Evolutionary conservation across 2,797 vertebrate species (phyloP), one percentile per base, ranked within the genome.

Genomic region (Anolis apletophallus): DNA sequence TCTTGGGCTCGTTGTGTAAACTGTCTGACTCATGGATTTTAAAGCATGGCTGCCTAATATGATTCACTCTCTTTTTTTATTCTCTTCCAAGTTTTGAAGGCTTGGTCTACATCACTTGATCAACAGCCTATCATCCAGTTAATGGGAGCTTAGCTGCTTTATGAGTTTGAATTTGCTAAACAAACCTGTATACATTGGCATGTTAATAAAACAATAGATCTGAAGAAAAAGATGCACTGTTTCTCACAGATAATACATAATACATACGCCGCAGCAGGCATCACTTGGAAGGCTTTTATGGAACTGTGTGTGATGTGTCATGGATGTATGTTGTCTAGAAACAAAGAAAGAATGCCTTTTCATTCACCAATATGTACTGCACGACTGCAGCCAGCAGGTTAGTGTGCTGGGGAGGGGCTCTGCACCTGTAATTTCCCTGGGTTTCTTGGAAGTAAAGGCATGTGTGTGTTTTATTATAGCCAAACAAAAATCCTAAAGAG

Each of bases 381-480:
- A 78, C n/a, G 32, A 83, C 46, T 29, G 16, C 16, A 59, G 40
- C 40, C 21, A 54, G 14, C 21, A 71, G 7, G 36, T 34, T 78
- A 59, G 54, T 32, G 7, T 71, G 9, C 29, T 71, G 46, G 29
- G 17, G 6, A 0, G 17, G n/a, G 12, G 23, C 12, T 77, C 34
- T 29, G 8, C n/a, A 21, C 23, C 5, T 36, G 17, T 68, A 71
- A 34, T 13, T 52, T 21, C 10, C n/a, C 55, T 12, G 67, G 52
- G n/a, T 87, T 87, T 78, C 81, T 57, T 72, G 36, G 14, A 73
- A 40, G 40, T 79, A 87, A 87, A 87, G 46, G 14, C 73, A 61
- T 1, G 85, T 52, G 36, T 84, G 84, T 87, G 83, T 89, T 40
- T 19, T 0, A 0, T 61, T 77, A 55, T 57, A 84, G 40, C 0